Base-by-base conservation (phyloP, 2,888 invertebrate species). In the Choristoneura rosaceana region DNA sequence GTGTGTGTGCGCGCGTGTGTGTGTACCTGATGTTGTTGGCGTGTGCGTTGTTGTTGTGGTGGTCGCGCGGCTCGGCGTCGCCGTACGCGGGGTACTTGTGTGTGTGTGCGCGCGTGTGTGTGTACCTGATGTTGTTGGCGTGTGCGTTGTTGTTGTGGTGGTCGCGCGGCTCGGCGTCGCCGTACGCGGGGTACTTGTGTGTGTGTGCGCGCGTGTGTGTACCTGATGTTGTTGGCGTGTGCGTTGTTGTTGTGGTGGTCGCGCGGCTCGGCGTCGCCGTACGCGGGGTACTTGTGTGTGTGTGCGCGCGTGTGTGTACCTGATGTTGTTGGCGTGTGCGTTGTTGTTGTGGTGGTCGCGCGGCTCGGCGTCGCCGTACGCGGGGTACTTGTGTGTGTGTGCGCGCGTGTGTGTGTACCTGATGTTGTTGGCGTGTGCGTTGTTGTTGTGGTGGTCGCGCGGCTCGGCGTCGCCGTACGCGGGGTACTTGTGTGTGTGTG, bases 351-450 rank as follows among this genome's bases (percentile, higher is more conserved):
- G 89, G 82, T 88, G 86, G 59, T 78, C 76, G 69, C 87, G 87
- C 79, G 93, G 93, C 79, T 95, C 95, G 79, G 95, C 95, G 75
- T 95, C 95, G 69, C 96, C 95, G 87, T 96, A 96, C 80, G 96
- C 95, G 82, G 96, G 96, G 86, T 97, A 96, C 90, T 97, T 96
- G 87, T 96, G 96, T n/a, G n/a, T n/a, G n/a, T n/a, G n/a, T n/a
- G n/a, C n/a, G n/a, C n/a, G n/a, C n/a, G n/a, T n/a, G 25, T 25
- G 34, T 14, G 34, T 34, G 10, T 67, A 93, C 94, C 94, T 92
- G 86, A 94, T 94, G 80, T 93, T 91, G 79, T 93, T 93, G 76
- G 90, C n/a, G 77, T 38, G 70, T 15, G 59, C 78, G 76, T 89
- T 90, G 71, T 91, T 82, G 79, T 89, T 89, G 78, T 88, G 89